Conservation (phyloP, 2,888 invertebrate species). For the Gari tellinella region DNA sequence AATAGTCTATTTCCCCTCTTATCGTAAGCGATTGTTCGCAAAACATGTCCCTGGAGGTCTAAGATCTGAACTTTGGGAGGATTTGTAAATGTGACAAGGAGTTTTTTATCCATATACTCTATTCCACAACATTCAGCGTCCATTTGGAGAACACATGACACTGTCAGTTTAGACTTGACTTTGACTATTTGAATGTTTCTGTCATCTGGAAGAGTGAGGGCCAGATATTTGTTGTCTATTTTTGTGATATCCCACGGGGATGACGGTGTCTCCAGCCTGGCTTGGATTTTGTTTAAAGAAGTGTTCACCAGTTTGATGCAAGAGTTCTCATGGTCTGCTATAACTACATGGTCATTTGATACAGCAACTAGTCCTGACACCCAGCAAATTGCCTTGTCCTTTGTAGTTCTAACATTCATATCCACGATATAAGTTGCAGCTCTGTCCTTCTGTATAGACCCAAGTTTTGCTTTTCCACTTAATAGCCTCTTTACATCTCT, state of each 20-base stretch:
- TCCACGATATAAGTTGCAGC: too few species aligned
- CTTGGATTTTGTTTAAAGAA: too few species aligned
- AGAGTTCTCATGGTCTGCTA: too few species aligned
- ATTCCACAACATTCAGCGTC: constrained; percentile 12
- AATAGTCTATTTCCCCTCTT: neutral
- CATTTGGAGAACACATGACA: neutral
- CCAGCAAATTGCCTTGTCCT: too few species aligned
- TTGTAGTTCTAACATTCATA: too few species aligned
- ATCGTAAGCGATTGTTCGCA: neutral
- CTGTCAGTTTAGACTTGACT: neutral
- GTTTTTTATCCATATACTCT: constrained; percentile 1
- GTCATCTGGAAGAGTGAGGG: neutral
- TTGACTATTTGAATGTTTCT: neutral
- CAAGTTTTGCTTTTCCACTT: too few species aligned
- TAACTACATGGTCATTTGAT: too few species aligned
- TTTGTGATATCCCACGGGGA: constrained; percentile 8
- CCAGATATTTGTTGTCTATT: neutral
- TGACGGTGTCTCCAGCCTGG: too few species aligned
- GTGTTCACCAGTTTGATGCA: too few species aligned
- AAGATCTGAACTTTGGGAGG: constrained; percentile 7
- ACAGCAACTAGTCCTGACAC: too few species aligned
- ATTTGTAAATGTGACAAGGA: constrained; percentile 4
- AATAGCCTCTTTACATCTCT: too few species aligned
- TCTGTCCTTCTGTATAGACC: too few species aligned
- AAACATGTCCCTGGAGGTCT: constrained; percentile 4